Evolutionary conservation across 2,797 vertebrate species (phyloP).

Genomic region (Smutsia gigantea): DNA sequence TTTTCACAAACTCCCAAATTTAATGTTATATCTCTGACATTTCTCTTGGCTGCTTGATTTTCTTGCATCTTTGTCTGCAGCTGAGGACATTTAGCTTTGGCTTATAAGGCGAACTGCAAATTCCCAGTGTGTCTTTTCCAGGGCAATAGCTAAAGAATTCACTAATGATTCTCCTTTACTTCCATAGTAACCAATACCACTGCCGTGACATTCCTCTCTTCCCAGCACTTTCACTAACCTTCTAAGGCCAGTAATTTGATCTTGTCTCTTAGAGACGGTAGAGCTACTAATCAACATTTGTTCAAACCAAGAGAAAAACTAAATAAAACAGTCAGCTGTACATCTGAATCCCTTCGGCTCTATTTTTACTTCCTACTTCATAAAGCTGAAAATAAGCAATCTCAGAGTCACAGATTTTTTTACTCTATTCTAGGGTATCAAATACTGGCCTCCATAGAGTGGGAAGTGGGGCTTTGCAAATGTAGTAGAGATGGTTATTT

Average conservation of each 20-base stretch:
- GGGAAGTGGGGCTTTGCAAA: not conserved
- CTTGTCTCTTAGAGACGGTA: not conserved
- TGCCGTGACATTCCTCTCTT: not conserved
- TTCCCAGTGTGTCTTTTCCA: not conserved
- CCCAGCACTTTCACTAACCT: not conserved
- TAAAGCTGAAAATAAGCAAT: not conserved
- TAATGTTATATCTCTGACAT: not conserved
- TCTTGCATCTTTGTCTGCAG: not conserved
- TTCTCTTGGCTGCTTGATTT: not conserved
- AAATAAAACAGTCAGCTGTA: not conserved
- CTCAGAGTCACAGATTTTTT: not conserved
- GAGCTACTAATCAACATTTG: not conserved
- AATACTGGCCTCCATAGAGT: not conserved
- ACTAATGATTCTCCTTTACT: not conserved
- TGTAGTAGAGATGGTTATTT: not conserved
- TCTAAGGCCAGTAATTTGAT: not conserved
- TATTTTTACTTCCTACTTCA: not conserved
- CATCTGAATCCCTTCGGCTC: not conserved
- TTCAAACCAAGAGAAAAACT: not conserved
- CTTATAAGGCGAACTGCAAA: not conserved
- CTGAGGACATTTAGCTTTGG: not conserved
- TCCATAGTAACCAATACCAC: rapidly evolving
- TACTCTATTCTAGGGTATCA: not conserved
- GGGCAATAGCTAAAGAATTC: not conserved
- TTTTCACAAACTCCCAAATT: constrained; percentile 3